A percentile compares a stretch with the other conserved stretches of the same genome.
These are phyloP conservation scores for Cirrhinus mrigala DNA, from an alignment of 2,797 vertebrate species.

Conservation along the genomic window DNA sequence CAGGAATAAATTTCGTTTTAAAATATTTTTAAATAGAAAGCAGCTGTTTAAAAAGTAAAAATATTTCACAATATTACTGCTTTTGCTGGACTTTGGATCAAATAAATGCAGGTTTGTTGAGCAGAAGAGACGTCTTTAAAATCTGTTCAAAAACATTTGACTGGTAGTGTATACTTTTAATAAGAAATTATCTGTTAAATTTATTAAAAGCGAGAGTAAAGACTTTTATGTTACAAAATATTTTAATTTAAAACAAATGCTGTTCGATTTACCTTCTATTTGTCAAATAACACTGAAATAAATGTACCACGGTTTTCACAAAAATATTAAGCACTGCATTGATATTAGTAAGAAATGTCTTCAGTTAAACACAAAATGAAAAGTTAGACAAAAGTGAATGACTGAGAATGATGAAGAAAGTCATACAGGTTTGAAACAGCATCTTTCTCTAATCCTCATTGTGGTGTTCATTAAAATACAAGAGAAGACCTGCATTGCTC, in stretches of 20 bases:
- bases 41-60: no score
- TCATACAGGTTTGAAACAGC: neutral
- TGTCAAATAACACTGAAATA: neutral
- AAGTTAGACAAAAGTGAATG: neutral
- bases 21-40: no score
- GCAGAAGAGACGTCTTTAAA: no score
- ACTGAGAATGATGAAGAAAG: neutral
- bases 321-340: neutral
- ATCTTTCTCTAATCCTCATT: neutral
- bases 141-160: no score
- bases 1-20: no score
- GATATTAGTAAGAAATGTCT: no score
- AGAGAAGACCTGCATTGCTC: neutral
- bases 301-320: neutral
- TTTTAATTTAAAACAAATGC: neutral
- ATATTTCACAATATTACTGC: no score
- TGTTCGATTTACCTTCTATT: neutral
- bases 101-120: no score
- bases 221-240: neutral
- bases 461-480: constrained; percentile 4
- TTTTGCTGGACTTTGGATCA: no score
- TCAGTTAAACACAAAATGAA: neutral
- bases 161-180: no score
- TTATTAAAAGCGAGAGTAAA: neutral
- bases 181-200: neutral